Percentiles rank a stretch among this genome's conserved stretches.
phyloP scores from a whole-genome alignment of 2,113 vertebrate genomes.

The Pagrus major region DNA sequence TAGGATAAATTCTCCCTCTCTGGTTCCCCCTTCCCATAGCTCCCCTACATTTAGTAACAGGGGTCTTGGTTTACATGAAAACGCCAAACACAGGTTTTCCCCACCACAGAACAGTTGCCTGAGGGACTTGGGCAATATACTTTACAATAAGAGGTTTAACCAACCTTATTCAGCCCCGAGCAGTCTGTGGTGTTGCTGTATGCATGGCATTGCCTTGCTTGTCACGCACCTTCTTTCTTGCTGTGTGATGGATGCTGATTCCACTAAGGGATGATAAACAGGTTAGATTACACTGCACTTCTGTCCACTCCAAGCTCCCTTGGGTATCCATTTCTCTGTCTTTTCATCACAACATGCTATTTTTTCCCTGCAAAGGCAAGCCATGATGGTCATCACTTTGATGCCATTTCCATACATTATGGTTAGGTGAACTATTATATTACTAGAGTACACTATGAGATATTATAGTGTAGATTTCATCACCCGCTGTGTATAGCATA shows the following conservation, averaged over 20 bases:
- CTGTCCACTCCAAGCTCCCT: conserved; percentile 36
- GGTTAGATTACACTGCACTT: conserved; percentile 52
- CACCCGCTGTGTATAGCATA: conserved; percentile 3
- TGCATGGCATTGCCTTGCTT: conserved; percentile 38
- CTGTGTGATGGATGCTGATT: conserved; percentile 53
- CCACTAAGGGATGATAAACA: conserved; percentile 59
- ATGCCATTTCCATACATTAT: conserved; percentile 44
- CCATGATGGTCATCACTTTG: conserved; percentile 57
- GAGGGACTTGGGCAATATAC: conserved; percentile 47
- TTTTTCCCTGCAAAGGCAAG: conserved; percentile 30
- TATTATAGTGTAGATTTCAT: conserved; percentile 29
- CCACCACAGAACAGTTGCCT: conserved; percentile 59
- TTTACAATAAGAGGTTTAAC: conserved; percentile 49
- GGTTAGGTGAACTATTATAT: conserved; percentile 27
- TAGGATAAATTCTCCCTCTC: conserved; percentile 45
- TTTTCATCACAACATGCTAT: conserved; percentile 48
- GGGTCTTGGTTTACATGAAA: conserved; percentile 63
- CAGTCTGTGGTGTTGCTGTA: conserved; percentile 27
- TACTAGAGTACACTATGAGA: conserved; percentile 20
- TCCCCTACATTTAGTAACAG: conserved; percentile 27
- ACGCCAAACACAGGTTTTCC: conserved; percentile 63
- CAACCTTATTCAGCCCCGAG: neutral
- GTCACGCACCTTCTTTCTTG: conserved; percentile 43
- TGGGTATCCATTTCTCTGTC: conserved; percentile 37
- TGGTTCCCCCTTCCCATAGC: conserved; percentile 29